A percentile compares a stretch with the other conserved stretches of the same genome.
These are phyloP conservation scores for Nothoprocta perdicaria DNA, from an alignment of 2,113 vertebrate genomes.

Conservation along the genomic window DNA sequence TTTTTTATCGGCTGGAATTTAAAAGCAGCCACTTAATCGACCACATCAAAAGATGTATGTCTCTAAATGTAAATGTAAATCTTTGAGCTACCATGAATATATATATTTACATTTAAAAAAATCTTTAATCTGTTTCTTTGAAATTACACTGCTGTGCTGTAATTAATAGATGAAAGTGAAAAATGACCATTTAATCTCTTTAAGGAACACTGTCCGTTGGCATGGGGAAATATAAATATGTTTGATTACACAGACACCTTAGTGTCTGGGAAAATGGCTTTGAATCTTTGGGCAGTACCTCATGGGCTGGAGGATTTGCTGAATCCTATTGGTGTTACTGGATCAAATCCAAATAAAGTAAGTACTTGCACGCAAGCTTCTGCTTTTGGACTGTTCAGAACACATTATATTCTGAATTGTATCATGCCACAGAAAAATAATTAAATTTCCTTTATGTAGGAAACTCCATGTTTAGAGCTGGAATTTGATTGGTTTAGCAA, in stretches of 20 bases:
- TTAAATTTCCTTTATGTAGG: slow-evolving; percentile 77
- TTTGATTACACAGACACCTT: slow-evolving; percentile 98
- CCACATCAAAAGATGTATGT: not conserved
- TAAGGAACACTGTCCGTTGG: slow-evolving; percentile 96
- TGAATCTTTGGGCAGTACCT: slow-evolving; percentile 98
- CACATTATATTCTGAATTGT: not conserved
- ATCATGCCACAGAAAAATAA: not conserved
- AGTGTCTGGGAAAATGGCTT: slow-evolving; percentile 97
- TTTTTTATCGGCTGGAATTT: not conserved
- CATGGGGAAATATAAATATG: slow-evolving; percentile 98
- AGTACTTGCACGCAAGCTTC: not conserved
- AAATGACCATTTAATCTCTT: slow-evolving; percentile 62
- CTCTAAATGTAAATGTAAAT: not conserved
- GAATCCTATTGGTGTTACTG: slow-evolving; percentile 96
- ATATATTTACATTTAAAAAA: not conserved
- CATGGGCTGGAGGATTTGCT: slow-evolving; percentile 96
- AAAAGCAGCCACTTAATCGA: not conserved
- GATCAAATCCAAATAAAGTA: slow-evolving; percentile 98
- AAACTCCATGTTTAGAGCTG: slow-evolving; percentile 97
- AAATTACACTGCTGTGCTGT: not conserved
- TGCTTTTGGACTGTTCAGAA: not conserved
- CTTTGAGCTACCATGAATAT: not conserved
- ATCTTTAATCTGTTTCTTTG: not conserved
- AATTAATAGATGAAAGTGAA: slow-evolving; percentile 15
- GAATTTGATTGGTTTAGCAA: slow-evolving; percentile 98